A percentile compares a stretch with the other conserved stretches of the same genome.
Evolutionary conservation across 2,113 vertebrate genomes (phyloP).

Genomic region (Myrmophylax atrothorax): DNA sequence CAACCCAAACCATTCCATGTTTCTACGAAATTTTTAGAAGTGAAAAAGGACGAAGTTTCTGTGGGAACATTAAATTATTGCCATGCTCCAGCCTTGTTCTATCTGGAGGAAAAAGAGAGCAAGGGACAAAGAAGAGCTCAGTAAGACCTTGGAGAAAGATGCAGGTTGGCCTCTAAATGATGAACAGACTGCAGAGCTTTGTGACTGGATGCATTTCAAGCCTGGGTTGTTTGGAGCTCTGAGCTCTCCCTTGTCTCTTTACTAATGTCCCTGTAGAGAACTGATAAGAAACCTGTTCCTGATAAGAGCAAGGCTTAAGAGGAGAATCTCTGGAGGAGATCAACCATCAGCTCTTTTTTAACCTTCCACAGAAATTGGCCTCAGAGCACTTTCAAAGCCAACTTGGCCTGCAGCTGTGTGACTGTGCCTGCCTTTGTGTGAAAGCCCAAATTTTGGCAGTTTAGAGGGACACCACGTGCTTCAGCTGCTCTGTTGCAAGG

Average conservation of each 20-base stretch:
- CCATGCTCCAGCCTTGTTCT: rapidly evolving
- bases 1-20: background rate
- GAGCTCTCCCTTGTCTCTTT: background rate
- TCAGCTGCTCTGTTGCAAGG: background rate
- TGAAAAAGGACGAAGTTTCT: background rate
- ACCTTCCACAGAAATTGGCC: background rate
- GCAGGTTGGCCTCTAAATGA: background rate
- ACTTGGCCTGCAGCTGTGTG: background rate
- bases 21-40: background rate
- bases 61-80: background rate
- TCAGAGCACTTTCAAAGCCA: background rate
- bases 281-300: background rate
- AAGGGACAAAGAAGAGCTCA: background rate
- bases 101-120: background rate
- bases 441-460: background rate
- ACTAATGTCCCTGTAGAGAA: background rate
- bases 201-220: background rate
- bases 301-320: conserved; percentile 1
- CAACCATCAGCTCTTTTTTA: background rate
- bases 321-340: background rate
- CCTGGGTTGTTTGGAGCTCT: background rate
- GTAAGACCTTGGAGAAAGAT: background rate
- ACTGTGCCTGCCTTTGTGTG: background rate
- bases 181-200: background rate
- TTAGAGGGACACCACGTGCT: background rate